Conservation (phyloP, 2,113 vertebrate genomes). For the Xyliphius kryptos region DNA sequence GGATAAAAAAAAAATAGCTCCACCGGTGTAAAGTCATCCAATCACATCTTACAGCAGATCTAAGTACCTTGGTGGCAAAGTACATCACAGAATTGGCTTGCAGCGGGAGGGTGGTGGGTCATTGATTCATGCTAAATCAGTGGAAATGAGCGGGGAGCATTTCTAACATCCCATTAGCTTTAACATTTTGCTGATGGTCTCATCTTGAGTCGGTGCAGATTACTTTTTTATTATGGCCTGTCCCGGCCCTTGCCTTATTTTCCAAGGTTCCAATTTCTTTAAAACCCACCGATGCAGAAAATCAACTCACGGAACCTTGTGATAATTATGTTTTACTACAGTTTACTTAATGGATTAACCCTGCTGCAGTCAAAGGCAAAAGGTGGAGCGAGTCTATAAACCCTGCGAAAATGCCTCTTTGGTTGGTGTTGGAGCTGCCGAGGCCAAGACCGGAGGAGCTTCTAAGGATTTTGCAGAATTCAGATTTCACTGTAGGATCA, state of each 20-base stretch:
- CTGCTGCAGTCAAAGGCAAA: slow-evolving; percentile 29
- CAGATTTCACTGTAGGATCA: no score
- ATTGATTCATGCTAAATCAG: slow-evolving; percentile 19
- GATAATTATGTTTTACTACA: slow-evolving; percentile 28
- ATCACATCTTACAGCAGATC: no score
- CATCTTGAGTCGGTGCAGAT: slow-evolving; percentile 27
- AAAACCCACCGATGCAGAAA: slow-evolving; percentile 32
- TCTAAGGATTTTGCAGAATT: no score
- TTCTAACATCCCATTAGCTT: slow-evolving; percentile 14
- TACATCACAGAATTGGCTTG: neutral
- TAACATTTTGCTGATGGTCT: slow-evolving; percentile 11
- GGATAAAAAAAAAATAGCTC: no score
- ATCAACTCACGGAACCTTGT: slow-evolving; percentile 17
- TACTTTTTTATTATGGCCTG: slow-evolving; percentile 33
- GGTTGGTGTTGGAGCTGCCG: no score
- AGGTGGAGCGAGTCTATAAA: neutral
- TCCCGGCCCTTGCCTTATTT: slow-evolving; percentile 25
- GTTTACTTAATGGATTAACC: slow-evolving; percentile 32
- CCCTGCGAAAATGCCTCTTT: no score
- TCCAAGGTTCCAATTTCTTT: slow-evolving; percentile 28
- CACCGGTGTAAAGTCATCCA: no score
- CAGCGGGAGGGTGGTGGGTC: neutral
- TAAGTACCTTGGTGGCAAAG: no score
- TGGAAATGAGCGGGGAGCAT: slow-evolving; percentile 2
- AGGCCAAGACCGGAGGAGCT: no score